Evolutionary conservation across 2,888 invertebrate species (phyloP), one percentile per base, ranked within the genome.

Genomic region (Eupithecia subumbrata): DNA sequence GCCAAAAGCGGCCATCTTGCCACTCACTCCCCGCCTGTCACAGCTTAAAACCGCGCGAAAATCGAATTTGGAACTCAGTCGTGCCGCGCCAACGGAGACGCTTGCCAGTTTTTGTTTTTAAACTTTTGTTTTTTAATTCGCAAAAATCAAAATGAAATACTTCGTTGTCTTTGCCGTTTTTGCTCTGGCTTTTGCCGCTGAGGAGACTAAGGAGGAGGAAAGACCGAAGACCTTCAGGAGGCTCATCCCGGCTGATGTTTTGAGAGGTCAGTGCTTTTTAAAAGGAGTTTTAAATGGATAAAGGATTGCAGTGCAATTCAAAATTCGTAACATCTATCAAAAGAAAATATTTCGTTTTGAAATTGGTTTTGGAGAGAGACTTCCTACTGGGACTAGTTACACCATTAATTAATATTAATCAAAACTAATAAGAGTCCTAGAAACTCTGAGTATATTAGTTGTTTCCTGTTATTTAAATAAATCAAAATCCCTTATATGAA

Each of bases 221-320:
- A 95, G 95, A 78, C 95, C 96, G 71, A 97, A 97, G 90, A 97
- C 97, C 69, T 98, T 96, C 95, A 97, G 96, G 87, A 95, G 98
- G 82, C 95, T 98, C 82, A 98, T 98, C 84, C 98, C 98, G 64
- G 98, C 98, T 84, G 98, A 98, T 92, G 97, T 98, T 60, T 95
- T 98, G 80, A 97, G 98, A 96, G 98, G 98, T 98, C 94, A 95
- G 96, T 95, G 83, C 11, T 71, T 48, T 76, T 45, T 16, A 66
- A 56, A 74, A 48, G 72, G 60, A 56, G 45, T 56, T 18, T 72
- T 71, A 68, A 37, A 69, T 63, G 34, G 14, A 71, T 40, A 7
- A 71, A 56, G 37, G 52, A 70, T 67, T 71, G 45, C 77, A 79
- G 73, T 78, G 78, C 30, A 64, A 22, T 60, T 60, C 25, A 56